Evolutionary conservation across 2,113 vertebrate genomes (phyloP), one percentile per base, ranked within the genome.

Genomic region (Prochilodus magdalenae): DNA sequence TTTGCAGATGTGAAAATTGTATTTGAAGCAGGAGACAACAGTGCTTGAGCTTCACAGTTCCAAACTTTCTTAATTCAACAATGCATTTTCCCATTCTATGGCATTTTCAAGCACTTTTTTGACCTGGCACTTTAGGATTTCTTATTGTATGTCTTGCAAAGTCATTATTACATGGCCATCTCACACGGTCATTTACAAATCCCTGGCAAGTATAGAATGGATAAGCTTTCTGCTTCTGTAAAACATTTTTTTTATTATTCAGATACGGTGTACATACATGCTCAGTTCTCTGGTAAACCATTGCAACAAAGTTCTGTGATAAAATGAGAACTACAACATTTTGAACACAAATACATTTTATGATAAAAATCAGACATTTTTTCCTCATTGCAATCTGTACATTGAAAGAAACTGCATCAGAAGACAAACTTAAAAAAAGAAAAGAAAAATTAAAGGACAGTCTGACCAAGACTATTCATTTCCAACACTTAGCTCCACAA

Each of bases 281-380:
- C 63, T 70, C 47, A 74, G 82, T 75, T 84, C 72, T 60, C 76
- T 79, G 60, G 77, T 73, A 84, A 79, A 79, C 71, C 77, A 81
- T 80, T 76, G 59, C 65, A 81, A 81, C 80, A 70, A 75, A 75
- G 73, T 82, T 82, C 36, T 82, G 80, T 75, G 73, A 77, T n/a
- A 83, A 82, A 79, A 77, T 62, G 53, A 77, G 47, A 63, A 75
- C 18, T 47, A 79, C 80, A 83, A 74, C 83, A 27, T 81, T 87
- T 91, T 90, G 92, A 93, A 94, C 93, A 93, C 90, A 89, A 87
- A 92, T 90, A 93, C 89, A 89, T 91, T 94, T 94, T 93, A 94
- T 94, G 92, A 92, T 92, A 94, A 92, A 94, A 94, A 92, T 89
- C 84, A 89, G 85, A 91, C 90, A 85, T 90, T 86, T 88, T 88